Evolutionary conservation across 2,113 vertebrate species (phyloP).

Genomic region (Pelecanoides urinatrix): DNA sequence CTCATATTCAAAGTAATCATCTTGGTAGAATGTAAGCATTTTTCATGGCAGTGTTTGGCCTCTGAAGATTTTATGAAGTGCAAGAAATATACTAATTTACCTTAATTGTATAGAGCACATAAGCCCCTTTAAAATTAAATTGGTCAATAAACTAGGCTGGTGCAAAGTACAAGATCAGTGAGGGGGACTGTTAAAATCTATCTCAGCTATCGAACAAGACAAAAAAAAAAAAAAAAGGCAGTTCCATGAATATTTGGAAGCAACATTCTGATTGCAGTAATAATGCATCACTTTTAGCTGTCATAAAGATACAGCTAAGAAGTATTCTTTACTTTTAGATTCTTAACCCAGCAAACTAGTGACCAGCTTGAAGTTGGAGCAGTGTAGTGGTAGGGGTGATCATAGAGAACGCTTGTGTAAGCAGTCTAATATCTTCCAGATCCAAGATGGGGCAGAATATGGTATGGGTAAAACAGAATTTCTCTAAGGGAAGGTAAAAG

Average conservation of each 20-base stretch:
- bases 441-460: background rate
- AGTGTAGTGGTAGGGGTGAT: background rate
- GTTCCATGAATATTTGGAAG: background rate
- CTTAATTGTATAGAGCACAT: constrained; percentile 7
- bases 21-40: background rate
- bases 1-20: constrained; percentile 3
- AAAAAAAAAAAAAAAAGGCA: background rate
- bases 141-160: background rate
- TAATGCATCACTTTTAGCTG: background rate
- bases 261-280: background rate
- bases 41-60: background rate
- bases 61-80: constrained; percentile 36
- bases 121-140: constrained; percentile 5
- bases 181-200: background rate
- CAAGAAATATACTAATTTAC: constrained; percentile 29
- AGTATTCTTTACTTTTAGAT: background rate
- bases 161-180: constrained; percentile 1
- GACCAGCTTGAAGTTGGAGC: background rate
- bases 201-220: background rate
- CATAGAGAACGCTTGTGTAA: background rate
- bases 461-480: background rate
- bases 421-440: background rate
- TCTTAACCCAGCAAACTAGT: background rate
- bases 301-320: background rate
- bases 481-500: background rate